Conservation (phyloP, 2,113 vertebrate species). For the Parus major region DNA sequence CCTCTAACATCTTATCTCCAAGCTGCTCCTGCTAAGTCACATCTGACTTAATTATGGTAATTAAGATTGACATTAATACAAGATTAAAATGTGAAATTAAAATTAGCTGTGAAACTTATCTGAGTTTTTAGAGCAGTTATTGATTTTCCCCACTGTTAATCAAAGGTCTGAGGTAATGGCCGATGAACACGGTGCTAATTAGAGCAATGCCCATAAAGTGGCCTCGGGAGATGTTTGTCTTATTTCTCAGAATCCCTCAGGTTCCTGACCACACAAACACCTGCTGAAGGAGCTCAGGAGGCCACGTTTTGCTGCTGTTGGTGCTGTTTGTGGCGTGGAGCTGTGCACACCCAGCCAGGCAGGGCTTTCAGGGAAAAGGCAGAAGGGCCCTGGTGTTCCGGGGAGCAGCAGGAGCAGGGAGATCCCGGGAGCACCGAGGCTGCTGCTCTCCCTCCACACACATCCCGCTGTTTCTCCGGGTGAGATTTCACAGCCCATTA, state of each 20-base stretch:
- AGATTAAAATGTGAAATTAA: conserved; percentile 77
- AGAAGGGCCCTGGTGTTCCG: rapidly evolving
- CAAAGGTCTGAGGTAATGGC: conserved; percentile 65
- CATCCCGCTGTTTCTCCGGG: background rate
- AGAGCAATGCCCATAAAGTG: conserved; percentile 42
- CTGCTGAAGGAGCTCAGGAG: background rate
- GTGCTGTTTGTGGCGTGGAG: rapidly evolving
- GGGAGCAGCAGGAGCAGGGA: rapidly evolving
- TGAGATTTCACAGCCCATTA: background rate
- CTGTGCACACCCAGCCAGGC: background rate
- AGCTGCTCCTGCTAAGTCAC: conserved; percentile 45
- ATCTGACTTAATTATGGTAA: conserved; percentile 75
- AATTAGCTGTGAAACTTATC: conserved; percentile 71
- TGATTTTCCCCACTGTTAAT: conserved; percentile 73
- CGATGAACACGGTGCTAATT: conserved; percentile 49
- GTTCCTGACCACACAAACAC: background rate
- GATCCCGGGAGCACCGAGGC: rapidly evolving
- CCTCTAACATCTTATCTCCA: conserved; percentile 38
- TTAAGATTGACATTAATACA: conserved; percentile 76
- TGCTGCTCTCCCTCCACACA: rapidly evolving
- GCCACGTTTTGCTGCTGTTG: rapidly evolving
- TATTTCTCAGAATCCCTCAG: background rate
- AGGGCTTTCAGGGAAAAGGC: rapidly evolving
- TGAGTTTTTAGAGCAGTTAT: conserved; percentile 70
- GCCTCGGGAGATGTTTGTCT: conserved; percentile 5